Evolutionary conservation across 2,888 invertebrate genomes (phyloP), one percentile per base, ranked within the genome.

Genomic region (Rhogogaster chlorosoma): DNA sequence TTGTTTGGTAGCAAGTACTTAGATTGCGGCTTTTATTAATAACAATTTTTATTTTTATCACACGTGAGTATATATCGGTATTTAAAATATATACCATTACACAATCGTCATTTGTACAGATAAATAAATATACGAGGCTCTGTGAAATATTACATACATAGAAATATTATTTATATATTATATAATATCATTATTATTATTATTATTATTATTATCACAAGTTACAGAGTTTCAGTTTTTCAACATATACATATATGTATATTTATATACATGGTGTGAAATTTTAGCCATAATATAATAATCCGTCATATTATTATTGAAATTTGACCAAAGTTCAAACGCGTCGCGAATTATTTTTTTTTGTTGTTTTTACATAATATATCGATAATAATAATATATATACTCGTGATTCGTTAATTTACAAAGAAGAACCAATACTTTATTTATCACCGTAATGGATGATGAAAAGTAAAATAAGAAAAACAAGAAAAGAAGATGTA

Each of bases 131-230:
- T 61, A 15, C 2, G 12, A 26, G 2, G 22, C 22, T 61, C 22
- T 26, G 12, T 7, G 2, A 12, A 26, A 61, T 61, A 61, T 61
- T 12, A 22, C 10, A 22, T 61, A 12, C 1, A 61, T 49, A 73
- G 22, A 49, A 49, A 18, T 49, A 49, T n/a, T 49, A 49, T 49
- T 49, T n/a, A 49, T 49, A 49, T 49, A 18, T 61, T 26, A 10
- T 61, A 45, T 61, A 26, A n/a, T 22, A 61, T 61, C 77, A n/a
- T 77, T 38, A 67, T 83, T 71, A 64, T 36, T 83, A 67, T 61
- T 32, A 38, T 38, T 29, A 77, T 26, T 77, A n/a, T 67, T 78
- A 64, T 18, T 49, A 42, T 75, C 26, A 86, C 38, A 83, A 64
- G 29, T 71, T 73, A 29, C 29, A 67, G 15, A 67, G 32, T 67